A percentile compares a stretch with the other conserved stretches of the same genome.
Evolutionary conservation across 2,888 invertebrate species (phyloP).

Genomic region (Drosophila mayaguana): DNA sequence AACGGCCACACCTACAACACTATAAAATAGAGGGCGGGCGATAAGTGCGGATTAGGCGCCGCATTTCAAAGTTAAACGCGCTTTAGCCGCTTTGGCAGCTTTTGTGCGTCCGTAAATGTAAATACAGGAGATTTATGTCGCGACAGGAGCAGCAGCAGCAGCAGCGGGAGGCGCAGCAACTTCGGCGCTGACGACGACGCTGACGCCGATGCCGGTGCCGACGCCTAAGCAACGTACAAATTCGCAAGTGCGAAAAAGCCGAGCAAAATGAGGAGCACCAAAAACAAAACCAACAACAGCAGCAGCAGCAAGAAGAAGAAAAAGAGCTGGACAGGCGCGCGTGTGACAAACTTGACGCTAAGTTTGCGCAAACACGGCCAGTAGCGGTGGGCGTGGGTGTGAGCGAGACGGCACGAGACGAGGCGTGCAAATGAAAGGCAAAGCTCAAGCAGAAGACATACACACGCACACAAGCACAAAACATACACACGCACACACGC

Average conservation of each 20-base stretch:
- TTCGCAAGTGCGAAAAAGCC: conserved; percentile 75
- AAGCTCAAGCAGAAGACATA: conserved; percentile 64
- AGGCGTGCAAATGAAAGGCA: conserved; percentile 74
- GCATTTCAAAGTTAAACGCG: conserved; percentile 40
- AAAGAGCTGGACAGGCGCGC: conserved; percentile 44
- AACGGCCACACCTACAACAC: conserved; percentile 2
- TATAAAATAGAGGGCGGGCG: background rate
- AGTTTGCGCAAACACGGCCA: conserved; percentile 68
- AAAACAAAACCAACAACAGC: conserved; percentile 1
- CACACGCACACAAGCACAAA: conserved; percentile 29
- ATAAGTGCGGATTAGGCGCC: conserved; percentile 4
- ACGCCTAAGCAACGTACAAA: conserved; percentile 44
- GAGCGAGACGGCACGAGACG: conserved; percentile 62
- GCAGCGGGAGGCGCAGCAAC: conserved; percentile 12
- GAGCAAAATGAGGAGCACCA: conserved; percentile 34
- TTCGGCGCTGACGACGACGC: conserved; percentile 14
- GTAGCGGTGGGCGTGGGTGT: conserved; percentile 47
- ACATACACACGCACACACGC: conserved; percentile 22
- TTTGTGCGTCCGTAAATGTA: conserved; percentile 70
- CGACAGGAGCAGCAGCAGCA: conserved; percentile 21
- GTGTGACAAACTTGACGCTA: conserved; percentile 81
- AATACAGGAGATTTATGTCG: conserved; percentile 65
- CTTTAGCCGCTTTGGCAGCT: conserved; percentile 71
- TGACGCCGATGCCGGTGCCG: conserved; percentile 1
- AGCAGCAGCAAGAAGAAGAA: conserved; percentile 7